These are phyloP conservation scores for Garra rufa DNA, from an alignment of 2,113 vertebrate species.

Conservation along the genomic window DNA sequence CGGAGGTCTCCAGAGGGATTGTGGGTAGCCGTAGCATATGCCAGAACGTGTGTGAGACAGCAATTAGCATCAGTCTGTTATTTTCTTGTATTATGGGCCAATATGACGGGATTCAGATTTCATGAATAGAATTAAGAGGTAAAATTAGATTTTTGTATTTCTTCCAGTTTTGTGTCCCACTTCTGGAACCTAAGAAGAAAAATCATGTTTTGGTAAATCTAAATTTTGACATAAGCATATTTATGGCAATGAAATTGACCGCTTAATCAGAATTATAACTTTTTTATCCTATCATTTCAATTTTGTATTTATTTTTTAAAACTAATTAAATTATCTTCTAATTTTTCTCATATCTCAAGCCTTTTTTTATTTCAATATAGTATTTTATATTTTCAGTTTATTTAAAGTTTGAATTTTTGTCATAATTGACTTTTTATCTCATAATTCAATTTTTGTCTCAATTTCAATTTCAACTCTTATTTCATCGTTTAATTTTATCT, in stretches of 20 bases:
- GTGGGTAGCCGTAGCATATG: slow-evolving; percentile 59
- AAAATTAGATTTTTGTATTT: not conserved
- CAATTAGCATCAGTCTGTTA: slow-evolving; percentile 57
- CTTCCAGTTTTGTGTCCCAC: not conserved
- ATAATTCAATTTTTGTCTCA: not conserved
- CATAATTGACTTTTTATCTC: not conserved
- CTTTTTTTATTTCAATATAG: not conserved
- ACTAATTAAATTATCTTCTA: not conserved
- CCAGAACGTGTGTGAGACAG: slow-evolving; percentile 39
- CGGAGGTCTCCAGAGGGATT: slow-evolving; percentile 42
- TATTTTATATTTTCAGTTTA: not conserved
- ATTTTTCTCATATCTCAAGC: too few relatives aligned
- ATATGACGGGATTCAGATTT: slow-evolving; percentile 8
- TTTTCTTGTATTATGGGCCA: slow-evolving; percentile 50
- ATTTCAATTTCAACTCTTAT: too few relatives aligned
- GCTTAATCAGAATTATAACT: not conserved
- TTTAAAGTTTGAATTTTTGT: not conserved
- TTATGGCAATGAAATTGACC: not conserved
- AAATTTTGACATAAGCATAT: not conserved
- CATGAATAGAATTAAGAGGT: slow-evolving; percentile 3
- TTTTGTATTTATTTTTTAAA: not conserved
- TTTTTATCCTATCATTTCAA: not conserved
- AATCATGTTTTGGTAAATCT: not conserved
- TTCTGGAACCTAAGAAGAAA: not conserved
- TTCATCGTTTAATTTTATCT: too few relatives aligned